Conservation (phyloP, 1,140 invertebrate genomes). For the Pararge aegeria region DNA sequence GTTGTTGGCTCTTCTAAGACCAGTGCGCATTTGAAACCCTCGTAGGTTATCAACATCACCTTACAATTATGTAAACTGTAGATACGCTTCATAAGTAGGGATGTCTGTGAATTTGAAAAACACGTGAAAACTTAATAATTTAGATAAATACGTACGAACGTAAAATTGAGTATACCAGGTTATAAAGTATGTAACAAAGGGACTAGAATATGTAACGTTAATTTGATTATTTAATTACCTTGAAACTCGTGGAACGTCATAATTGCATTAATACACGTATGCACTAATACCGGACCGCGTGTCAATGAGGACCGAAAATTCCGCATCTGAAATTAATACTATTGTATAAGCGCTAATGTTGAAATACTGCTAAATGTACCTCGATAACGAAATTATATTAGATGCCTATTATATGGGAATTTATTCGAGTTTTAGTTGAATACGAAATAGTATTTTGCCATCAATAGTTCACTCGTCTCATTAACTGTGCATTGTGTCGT, state of each 20-base stretch:
- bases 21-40: no score
- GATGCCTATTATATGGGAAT: constrained; percentile 6
- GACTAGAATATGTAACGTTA: not conserved
- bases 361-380: constrained; percentile 20
- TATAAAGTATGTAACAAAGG: not conserved
- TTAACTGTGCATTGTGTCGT: not conserved
- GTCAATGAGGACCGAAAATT: constrained; percentile 18
- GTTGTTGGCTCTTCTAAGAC: no score
- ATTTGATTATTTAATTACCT: not conserved
- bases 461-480: constrained; percentile 9
- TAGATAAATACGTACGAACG: no score
- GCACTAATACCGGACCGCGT: constrained; percentile 5
- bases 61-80: no score
- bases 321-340: constrained; percentile 21
- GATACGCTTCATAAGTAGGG: no score
- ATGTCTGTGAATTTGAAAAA: no score
- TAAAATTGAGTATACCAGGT: no score
- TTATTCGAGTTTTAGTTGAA: constrained; percentile 16
- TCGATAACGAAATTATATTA: constrained; percentile 24
- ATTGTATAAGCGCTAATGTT: constrained; percentile 26
- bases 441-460: constrained; percentile 14
- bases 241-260: not conserved
- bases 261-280: not conserved
- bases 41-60: no score
- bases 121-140: no score